Evolutionary conservation across 2,797 vertebrate genomes (phyloP).

Genomic region (Danio aesculapii): DNA sequence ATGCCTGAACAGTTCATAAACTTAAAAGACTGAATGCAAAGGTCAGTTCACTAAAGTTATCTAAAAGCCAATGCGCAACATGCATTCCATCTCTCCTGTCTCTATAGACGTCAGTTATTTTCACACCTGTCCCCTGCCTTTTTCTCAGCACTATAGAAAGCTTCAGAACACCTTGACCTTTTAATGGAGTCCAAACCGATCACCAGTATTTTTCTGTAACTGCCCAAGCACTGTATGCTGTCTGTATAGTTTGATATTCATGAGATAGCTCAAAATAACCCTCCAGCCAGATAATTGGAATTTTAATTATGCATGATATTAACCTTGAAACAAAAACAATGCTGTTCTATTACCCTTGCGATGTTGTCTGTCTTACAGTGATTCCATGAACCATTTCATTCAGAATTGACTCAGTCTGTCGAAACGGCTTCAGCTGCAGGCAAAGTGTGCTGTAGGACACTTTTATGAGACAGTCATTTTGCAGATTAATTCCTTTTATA

Average conservation of each 20-base stretch:
- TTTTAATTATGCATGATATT: constrained; percentile 57
- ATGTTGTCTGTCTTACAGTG: constrained; percentile 38
- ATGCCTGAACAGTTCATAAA: constrained; percentile 35
- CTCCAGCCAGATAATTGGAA: constrained; percentile 52
- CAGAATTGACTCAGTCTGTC: constrained; percentile 12
- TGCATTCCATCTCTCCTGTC: constrained; percentile 1
- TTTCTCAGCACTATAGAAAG: constrained; percentile 18
- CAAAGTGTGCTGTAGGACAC: not conserved
- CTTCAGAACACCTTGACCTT: constrained; percentile 40
- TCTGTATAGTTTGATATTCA: constrained; percentile 47
- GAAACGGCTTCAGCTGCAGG: constrained; percentile 21
- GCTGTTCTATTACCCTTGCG: constrained; percentile 38
- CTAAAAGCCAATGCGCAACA: not conserved
- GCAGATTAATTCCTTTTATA: constrained; percentile 11
- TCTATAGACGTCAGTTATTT: constrained; percentile 27
- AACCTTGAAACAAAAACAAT: constrained; percentile 54
- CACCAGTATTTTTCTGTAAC: not conserved
- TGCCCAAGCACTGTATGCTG: constrained; percentile 17
- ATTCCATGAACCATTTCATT: constrained; percentile 30
- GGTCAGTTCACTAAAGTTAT: not conserved
- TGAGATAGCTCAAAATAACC: constrained; percentile 48
- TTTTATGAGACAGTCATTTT: constrained; percentile 32
- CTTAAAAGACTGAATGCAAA: constrained; percentile 25
- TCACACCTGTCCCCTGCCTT: constrained; percentile 29
- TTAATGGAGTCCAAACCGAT: constrained; percentile 25